phyloP scores from a whole-genome alignment of 2,797 vertebrate genomes.

The Hydrolagus colliei region DNA sequence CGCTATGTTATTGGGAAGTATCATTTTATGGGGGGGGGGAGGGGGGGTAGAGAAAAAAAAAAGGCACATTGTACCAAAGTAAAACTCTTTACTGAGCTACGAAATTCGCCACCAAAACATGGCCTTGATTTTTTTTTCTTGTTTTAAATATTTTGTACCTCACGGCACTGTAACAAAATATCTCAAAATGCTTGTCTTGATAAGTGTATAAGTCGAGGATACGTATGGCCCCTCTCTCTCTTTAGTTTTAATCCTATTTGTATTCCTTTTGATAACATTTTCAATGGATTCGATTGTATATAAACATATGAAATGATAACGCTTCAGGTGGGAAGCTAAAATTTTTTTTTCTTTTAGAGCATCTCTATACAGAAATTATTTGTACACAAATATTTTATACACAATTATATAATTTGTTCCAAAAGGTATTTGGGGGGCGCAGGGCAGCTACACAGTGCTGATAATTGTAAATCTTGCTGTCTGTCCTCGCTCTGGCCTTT shows the following conservation, averaged over 20 bases:
- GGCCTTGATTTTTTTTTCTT: not conserved
- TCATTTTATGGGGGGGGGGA: not conserved
- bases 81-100: slow-evolving; percentile 16
- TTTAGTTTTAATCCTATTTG: slow-evolving; percentile 12
- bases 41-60: not conserved
- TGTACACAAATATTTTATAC: slow-evolving; percentile 53
- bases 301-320: slow-evolving; percentile 65
- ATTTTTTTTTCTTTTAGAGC: slow-evolving; percentile 40
- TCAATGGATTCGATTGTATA: slow-evolving; percentile 61
- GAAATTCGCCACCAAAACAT: slow-evolving; percentile 15
- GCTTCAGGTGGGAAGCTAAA: slow-evolving; percentile 51
- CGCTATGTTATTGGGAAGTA: not conserved
- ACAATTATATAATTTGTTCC: slow-evolving; percentile 46
- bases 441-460: slow-evolving; percentile 34
- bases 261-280: slow-evolving; percentile 37
- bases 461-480: slow-evolving; percentile 25
- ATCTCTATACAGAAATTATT: slow-evolving; percentile 56
- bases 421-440: slow-evolving; percentile 40
- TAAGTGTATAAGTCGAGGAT: slow-evolving; percentile 22
- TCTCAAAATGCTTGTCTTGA: slow-evolving; percentile 27
- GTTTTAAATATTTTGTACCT: slow-evolving; percentile 21
- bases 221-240: slow-evolving; percentile 16
- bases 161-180: slow-evolving; percentile 28
- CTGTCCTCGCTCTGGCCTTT: slow-evolving; percentile 5
- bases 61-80: slow-evolving; percentile 28